Conservation (phyloP, 2,888 invertebrate species). For the Drosophila meridiana region DNA sequence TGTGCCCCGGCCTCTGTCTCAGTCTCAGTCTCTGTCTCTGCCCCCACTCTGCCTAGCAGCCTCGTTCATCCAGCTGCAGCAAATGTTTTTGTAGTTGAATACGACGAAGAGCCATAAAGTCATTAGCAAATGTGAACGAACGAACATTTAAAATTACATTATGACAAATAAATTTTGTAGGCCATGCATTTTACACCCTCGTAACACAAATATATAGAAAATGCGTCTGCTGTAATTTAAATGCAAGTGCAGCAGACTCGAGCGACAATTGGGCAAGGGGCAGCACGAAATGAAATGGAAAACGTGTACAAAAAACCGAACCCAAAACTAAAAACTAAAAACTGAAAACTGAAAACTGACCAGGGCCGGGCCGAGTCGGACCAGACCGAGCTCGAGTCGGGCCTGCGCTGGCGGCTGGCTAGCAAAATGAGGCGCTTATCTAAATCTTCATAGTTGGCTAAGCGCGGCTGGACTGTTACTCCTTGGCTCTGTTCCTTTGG, state of each 20-base stretch:
- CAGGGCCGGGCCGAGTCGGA: slow-evolving; percentile 17
- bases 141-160: slow-evolving; percentile 73
- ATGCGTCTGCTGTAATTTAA: slow-evolving; percentile 57
- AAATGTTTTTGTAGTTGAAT: slow-evolving; percentile 40
- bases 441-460: slow-evolving; percentile 85
- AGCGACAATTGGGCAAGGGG: slow-evolving; percentile 68
- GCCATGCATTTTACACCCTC: slow-evolving; percentile 58
- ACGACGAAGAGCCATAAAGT: slow-evolving; percentile 29
- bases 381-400: slow-evolving; percentile 14
- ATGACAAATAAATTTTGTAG: slow-evolving; percentile 53
- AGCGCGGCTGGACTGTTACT: slow-evolving; percentile 73
- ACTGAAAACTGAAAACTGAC: slow-evolving; percentile 38
- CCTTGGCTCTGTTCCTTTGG: slow-evolving; percentile 53
- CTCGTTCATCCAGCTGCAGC: slow-evolving; percentile 19
- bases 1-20: not conserved
- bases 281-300: slow-evolving; percentile 73
- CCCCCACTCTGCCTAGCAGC: not conserved
- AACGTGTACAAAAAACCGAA: slow-evolving; percentile 49
- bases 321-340: slow-evolving; percentile 12
- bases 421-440: slow-evolving; percentile 84
- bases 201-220: slow-evolving; percentile 23
- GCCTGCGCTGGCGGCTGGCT: slow-evolving; percentile 59
- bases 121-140: slow-evolving; percentile 39
- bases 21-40: not conserved
- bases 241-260: slow-evolving; percentile 61